Evolutionary conservation across 2,888 invertebrate species (phyloP), one percentile per base, ranked within the genome.

Genomic region (Synergus japonicus): DNA sequence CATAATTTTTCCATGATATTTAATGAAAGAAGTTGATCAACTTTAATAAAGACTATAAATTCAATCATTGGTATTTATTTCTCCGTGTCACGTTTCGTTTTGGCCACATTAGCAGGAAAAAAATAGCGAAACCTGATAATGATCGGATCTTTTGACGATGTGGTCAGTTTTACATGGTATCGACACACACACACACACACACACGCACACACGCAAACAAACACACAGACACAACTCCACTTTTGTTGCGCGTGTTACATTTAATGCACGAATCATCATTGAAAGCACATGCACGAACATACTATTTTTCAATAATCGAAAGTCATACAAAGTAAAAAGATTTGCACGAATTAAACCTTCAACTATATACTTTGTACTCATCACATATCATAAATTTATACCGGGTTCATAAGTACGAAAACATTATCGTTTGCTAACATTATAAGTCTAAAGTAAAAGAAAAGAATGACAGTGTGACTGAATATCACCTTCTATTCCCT

Each of bases 311-410:
- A 54, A 54, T 49, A 37, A 69, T 46, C 29, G 37, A 73, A 73
- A 54, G 54, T 54, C 73, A 54, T 54, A 54, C 73, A 73, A 49
- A 54, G 15, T 54, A 54, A 73, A 58, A 73, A 54, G 73, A 73
- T 73, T 73, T 54, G 54, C 73, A 73, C 73, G 54, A 54, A 73
- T 73, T n/a, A 49, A 54, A 73, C 46, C 73, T 73, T 73, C 54
- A 37, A 69, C 29, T 67, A 73, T 54, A 65, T 29, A 29, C 44
- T 65, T 49, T 49, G 49, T 49, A 49, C 37, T 73, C 73, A 73
- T 73, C n/a, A 73, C 73, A 73, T 54, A 54, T 73, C 54, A 73
- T 69, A 15, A 46, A 22, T 13, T 10, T 13, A 69, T 54, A 73
- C 54, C 73, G 49, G 73, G 73, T 37, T 54, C 13, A 10, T 22